Percentiles rank a stretch among this genome's conserved stretches.
phyloP scores from a whole-genome alignment of 2,113 vertebrate genomes.

The Chionis minor region DNA sequence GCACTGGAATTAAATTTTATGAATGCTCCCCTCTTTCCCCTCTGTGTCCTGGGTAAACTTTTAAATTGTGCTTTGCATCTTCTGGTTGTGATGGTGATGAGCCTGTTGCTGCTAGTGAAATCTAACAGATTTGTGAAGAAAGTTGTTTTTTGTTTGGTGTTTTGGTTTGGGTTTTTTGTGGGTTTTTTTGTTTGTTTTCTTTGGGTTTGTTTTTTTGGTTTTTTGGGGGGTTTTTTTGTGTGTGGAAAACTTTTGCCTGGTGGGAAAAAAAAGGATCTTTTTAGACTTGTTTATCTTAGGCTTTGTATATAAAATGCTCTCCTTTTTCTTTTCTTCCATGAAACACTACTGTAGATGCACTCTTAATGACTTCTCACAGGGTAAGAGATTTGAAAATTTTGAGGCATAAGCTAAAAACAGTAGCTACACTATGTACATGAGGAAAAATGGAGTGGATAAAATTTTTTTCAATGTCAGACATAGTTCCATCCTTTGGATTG shows the following conservation, averaged over 20 bases:
- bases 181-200: too few relatives aligned
- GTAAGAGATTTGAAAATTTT: not conserved
- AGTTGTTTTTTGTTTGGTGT: not conserved
- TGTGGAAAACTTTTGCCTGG: not conserved
- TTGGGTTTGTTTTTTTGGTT: not conserved
- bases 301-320: not conserved
- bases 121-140: not conserved
- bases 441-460: not conserved
- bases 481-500: not conserved
- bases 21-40: not conserved
- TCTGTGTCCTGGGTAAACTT: not conserved
- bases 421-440: not conserved
- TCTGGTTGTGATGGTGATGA: not conserved
- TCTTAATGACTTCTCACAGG: not conserved
- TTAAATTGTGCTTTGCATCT: not conserved
- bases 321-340: not conserved
- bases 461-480: not conserved
- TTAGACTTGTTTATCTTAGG: not conserved
- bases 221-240: not conserved
- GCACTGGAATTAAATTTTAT: not conserved
- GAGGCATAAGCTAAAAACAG: not conserved
- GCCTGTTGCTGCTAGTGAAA: not conserved
- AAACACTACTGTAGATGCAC: not conserved
- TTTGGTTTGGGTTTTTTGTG: not conserved
- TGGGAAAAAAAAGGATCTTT: not conserved